phyloP scores from a whole-genome alignment of 2,888 invertebrate genomes.

The Hydroisotoma schaefferi region DNA sequence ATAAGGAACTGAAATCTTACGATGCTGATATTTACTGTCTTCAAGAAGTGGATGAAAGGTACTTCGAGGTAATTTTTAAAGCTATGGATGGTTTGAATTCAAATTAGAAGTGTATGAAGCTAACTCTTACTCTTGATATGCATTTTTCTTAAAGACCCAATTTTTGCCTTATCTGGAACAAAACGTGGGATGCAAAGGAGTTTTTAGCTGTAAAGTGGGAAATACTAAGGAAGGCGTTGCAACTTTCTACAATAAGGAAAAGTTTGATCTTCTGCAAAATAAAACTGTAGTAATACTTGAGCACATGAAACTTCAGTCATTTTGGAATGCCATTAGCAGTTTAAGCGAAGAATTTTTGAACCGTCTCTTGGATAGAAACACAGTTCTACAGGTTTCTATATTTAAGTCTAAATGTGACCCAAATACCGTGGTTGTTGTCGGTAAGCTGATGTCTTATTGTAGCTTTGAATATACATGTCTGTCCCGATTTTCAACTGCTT shows the following conservation, averaged over 20 bases:
- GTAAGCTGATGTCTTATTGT: conserved; percentile 13
- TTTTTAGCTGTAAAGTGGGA: conserved; percentile 69
- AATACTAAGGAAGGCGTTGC: conserved; percentile 75
- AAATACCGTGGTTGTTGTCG: conserved; percentile 34
- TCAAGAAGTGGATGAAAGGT: conserved; percentile 84
- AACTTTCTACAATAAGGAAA: conserved; percentile 66
- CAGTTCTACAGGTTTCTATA: conserved; percentile 40
- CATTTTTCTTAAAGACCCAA: conserved; percentile 30
- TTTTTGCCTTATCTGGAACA: conserved; percentile 32
- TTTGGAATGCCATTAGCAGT: conserved; percentile 24
- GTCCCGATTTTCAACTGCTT: not conserved
- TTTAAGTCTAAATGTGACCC: conserved; percentile 21
- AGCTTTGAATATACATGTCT: not conserved
- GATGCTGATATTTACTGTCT: conserved; percentile 85
- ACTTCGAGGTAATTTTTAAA: conserved; percentile 59
- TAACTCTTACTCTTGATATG: not conserved
- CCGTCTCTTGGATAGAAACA: conserved; percentile 38
- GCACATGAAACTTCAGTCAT: conserved; percentile 32
- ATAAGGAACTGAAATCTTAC: conserved; percentile 79
- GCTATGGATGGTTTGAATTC: not conserved
- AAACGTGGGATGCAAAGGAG: conserved; percentile 52
- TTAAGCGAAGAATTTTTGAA: conserved; percentile 12
- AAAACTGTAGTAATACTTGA: conserved; percentile 30
- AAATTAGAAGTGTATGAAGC: too few relatives aligned
- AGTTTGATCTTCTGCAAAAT: conserved; percentile 56